Base-by-base conservation (phyloP, 2,888 invertebrate species). In the Keiferia lycopersicella region DNA sequence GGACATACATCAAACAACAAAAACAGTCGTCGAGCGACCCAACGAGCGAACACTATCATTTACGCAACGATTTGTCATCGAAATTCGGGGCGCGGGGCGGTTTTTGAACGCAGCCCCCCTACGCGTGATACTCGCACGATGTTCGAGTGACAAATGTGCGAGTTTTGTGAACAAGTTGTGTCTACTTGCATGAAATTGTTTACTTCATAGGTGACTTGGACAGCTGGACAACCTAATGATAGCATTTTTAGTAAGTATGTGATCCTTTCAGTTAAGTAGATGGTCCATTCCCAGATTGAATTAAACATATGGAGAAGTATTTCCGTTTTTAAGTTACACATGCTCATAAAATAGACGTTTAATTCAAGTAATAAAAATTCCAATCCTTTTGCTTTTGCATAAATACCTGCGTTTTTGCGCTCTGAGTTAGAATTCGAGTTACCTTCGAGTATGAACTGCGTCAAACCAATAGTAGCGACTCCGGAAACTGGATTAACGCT, bases 401-500 rank as follows among this genome's bases (percentile, higher is more conserved):
- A n/a, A n/a, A n/a, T n/a, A n/a, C n/a, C n/a, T n/a, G 16, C 26
- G 2, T 6, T 26, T 2, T 26, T 26, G 26, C 26, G 6, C 3
- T 26, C 26, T 26, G 26, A 38, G 30, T 26, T n/a, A 2, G 10
- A 7, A 57, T 62, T 65, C 45, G 51, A 53, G n/a, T 62, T 41
- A 0, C 8, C n/a, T 26, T 64, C 62, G 59, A 65, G 50, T 22
- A 20, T n/a, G 34, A 59, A 41, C 16, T 41, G 20, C 12, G 16
- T n/a, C 53, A 48, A 41, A 18, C 66, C 71, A 66, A 69, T 77
- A 71, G 86, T 86, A 85, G 69, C 70, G 73, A 66, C 72, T 76
- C 86, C 88, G 90, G 90, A 91, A 88, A 87, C 91, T 87, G 88
- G 88, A 91, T 90, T 90, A 91, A 90, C 89, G 90, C 86, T 90